These are phyloP conservation scores for Phyllotreta cruciferae DNA, from an alignment of 2,888 invertebrate genomes.

Conservation along the genomic window DNA sequence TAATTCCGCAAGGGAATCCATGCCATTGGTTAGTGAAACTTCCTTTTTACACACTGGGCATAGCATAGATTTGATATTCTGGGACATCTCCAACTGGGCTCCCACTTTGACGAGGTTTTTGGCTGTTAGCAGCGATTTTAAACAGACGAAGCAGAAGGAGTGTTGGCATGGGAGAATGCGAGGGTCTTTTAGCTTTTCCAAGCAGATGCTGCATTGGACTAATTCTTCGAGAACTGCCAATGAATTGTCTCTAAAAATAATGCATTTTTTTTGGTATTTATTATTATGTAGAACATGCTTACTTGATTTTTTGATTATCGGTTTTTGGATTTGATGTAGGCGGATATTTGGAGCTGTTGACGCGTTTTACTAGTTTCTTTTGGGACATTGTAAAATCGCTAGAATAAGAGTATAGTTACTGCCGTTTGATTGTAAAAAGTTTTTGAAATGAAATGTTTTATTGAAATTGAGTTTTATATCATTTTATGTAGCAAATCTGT, in stretches of 20 bases:
- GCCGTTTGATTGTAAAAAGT: too few relatives aligned
- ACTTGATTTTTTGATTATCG: conserved; percentile 4
- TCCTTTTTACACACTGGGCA: conserved; percentile 69
- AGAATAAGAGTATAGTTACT: too few relatives aligned
- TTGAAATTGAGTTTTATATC: too few relatives aligned
- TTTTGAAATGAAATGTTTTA: too few relatives aligned
- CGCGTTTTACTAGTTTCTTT: conserved; percentile 1
- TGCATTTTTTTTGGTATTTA: neutral
- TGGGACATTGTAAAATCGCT: too few relatives aligned
- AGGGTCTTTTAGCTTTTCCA: conserved; percentile 65
- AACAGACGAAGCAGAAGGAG: conserved; percentile 69
- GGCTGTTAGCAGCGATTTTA: conserved; percentile 60
- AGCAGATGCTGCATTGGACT: conserved; percentile 68
- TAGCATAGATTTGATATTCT: conserved; percentile 22
- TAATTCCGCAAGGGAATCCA: conserved; percentile 64
- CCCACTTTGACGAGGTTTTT: conserved; percentile 40
- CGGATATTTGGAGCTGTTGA: neutral
- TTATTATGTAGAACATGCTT: neutral
- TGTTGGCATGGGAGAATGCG: conserved; percentile 74
- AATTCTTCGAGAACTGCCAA: conserved; percentile 66
- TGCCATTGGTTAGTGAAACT: conserved; percentile 61
- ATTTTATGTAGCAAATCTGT: too few relatives aligned
- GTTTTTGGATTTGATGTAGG: neutral
- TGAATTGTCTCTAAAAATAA: conserved; percentile 45
- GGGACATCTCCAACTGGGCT: conserved; percentile 7